phyloP scores from a whole-genome alignment of 2,113 vertebrate species.

The Mystacornis crossleyi region DNA sequence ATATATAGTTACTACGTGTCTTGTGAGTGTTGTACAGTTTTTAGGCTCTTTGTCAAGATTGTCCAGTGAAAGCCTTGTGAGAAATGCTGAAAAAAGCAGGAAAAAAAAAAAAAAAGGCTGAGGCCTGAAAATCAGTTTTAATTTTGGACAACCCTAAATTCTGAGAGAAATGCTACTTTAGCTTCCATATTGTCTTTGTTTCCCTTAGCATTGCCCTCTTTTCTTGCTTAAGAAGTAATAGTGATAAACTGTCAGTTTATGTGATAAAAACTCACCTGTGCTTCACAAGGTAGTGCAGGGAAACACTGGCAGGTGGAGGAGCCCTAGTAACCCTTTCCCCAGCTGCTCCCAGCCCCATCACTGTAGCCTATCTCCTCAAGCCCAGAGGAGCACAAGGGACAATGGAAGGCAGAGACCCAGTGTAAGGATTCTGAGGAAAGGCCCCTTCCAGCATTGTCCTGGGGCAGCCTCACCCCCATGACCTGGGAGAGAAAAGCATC shows the following conservation, averaged over 20 bases:
- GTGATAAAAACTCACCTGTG: not conserved
- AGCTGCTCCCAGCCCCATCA: not conserved
- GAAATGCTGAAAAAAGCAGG: not conserved
- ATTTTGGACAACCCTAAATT: not conserved
- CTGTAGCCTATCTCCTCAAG: not conserved
- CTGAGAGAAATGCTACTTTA: not conserved
- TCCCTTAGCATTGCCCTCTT: not conserved
- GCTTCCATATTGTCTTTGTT: not conserved
- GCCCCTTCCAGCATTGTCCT: not conserved
- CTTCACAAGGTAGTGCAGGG: not conserved
- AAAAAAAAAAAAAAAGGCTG: not conserved
- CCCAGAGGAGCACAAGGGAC: not conserved
- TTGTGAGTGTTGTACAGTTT: not conserved
- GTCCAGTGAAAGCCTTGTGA: not conserved
- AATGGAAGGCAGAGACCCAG: not conserved
- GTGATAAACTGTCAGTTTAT: not conserved
- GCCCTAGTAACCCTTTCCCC: not conserved
- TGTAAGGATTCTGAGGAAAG: not conserved
- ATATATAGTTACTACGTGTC: not conserved
- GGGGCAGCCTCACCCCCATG: not conserved
- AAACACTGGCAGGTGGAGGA: not conserved
- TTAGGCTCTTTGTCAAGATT: not conserved
- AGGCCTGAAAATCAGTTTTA: not conserved
- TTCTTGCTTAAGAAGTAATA: not conserved
- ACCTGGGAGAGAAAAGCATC: not conserved